Evolutionary conservation across 1,140 invertebrate genomes (phyloP).

Genomic region (Nebria ingens): DNA sequence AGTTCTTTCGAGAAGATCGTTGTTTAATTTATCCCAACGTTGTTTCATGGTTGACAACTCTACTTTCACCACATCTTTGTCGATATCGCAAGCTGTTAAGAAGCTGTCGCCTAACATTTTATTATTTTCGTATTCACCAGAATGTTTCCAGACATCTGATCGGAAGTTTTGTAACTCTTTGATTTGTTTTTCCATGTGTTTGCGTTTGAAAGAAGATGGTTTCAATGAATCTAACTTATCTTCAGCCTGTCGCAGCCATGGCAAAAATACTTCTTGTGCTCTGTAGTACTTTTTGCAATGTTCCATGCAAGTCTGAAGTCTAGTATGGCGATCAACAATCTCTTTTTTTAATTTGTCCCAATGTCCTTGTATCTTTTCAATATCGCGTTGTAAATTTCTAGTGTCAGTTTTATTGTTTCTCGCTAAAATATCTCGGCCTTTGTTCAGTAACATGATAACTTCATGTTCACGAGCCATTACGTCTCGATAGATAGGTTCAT

Average conservation of each 20-base stretch:
- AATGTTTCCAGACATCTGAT: conserved; percentile 83
- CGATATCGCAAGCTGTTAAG: conserved; percentile 73
- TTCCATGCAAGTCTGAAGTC: conserved; percentile 80
- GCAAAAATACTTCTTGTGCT: conserved; percentile 72
- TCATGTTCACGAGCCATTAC: conserved; percentile 85
- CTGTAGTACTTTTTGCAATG: conserved; percentile 85
- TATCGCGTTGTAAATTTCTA: conserved; percentile 48
- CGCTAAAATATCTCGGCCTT: conserved; percentile 66
- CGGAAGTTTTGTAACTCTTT: conserved; percentile 82
- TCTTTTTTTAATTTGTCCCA: conserved; percentile 86
- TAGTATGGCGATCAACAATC: conserved; percentile 70
- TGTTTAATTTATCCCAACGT: conserved; percentile 83
- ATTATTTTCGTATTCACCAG: conserved; percentile 85
- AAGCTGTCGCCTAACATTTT: conserved; percentile 78
- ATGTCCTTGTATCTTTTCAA: conserved; percentile 76
- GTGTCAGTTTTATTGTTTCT: conserved; percentile 46
- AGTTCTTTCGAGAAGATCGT: conserved; percentile 53
- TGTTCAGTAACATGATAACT: conserved; percentile 87
- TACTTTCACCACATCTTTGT: conserved; percentile 78
- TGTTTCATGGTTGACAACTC: conserved; percentile 71
- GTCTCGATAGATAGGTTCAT: conserved; percentile 81
- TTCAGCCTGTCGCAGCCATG: conserved; percentile 81
- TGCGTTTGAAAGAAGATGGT: conserved; percentile 69
- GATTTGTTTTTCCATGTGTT: conserved; percentile 79
- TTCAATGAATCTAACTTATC: conserved; percentile 71